phyloP scores from a whole-genome alignment of 2,113 vertebrate genomes.

The Megaceryle maxima region DNA sequence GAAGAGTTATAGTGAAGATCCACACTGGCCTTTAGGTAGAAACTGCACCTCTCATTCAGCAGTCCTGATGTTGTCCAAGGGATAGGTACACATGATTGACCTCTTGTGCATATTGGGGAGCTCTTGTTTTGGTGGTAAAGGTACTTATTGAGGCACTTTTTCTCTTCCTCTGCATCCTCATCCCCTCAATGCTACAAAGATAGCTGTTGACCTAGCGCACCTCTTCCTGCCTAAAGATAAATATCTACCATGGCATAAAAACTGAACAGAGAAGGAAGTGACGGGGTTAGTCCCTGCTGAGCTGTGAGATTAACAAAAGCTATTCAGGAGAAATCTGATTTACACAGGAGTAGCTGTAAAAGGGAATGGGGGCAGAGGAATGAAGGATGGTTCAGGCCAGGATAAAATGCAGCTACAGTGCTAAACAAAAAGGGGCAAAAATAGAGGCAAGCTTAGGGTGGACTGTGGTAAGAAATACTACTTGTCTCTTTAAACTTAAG shows the following conservation, averaged over 20 bases:
- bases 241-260: neutral
- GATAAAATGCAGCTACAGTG: neutral
- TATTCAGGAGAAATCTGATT: conserved; percentile 39
- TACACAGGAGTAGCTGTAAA: neutral
- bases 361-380: neutral
- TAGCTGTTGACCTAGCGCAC: neutral
- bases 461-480: neutral
- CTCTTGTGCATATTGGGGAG: neutral
- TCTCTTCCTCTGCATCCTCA: neutral
- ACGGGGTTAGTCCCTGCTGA: neutral
- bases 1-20: neutral
- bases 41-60: neutral
- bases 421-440: neutral
- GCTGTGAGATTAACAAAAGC: conserved; percentile 36
- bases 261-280: neutral
- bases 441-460: neutral
- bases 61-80: neutral
- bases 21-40: neutral
- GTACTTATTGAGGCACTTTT: neutral
- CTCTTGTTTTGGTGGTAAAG: neutral
- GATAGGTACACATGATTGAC: neutral
- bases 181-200: neutral
- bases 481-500: neutral
- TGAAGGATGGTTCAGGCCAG: neutral
- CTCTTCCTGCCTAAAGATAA: conserved; percentile 22